Evolutionary conservation across 2,113 vertebrate genomes (phyloP), one percentile per base, ranked within the genome.

Genomic region (Ochotona curzoniae): DNA sequence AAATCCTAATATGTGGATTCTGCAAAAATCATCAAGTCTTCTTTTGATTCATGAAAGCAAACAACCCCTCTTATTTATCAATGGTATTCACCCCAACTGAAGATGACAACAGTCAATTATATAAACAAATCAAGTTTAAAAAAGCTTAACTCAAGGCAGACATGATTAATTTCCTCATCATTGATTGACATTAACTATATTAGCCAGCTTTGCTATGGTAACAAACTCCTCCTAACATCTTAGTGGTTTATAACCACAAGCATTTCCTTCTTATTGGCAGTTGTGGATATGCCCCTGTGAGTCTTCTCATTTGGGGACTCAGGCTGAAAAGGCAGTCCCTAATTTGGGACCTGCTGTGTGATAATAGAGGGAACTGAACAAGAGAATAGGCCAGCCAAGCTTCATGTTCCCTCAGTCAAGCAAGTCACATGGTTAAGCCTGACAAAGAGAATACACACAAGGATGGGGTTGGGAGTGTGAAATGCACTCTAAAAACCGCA

Each of bases 31-130:
- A 90, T 26, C 89, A 51, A 57, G 64, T 75, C 87, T 94, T 85
- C 78, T 51, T n/a, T 15, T 69, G 81, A 66, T 86, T 96, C 95
- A 96, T 95, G 95, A 95, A 94, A 91, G 93, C 80, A 94, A 95
- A 95, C 94, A 95, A 32, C 73, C 89, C 71, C 84, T 93, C 90
- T 95, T 95, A 95, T 96, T 96, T 96, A 96, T 96, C 96, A 96
- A 82, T 85, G 94, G 73, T 97, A 87, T 83, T 96, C 96, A 93
- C 93, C 94, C 78, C 96, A 70, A 97, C 94, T 95, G 84, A 95
- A 97, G 95, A 95, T 93, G 96, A 96, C 96, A 97, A 96, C 95
- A 91, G 91, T 94, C 95, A 97, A 96, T 97, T 97, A 96, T 95
- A 93, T 94, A 96, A 96, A 96, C 95, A 97, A 95, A 96, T 95